Evolutionary conservation across 2,113 vertebrate species (phyloP).

Genomic region (Petaurus breviceps): DNA sequence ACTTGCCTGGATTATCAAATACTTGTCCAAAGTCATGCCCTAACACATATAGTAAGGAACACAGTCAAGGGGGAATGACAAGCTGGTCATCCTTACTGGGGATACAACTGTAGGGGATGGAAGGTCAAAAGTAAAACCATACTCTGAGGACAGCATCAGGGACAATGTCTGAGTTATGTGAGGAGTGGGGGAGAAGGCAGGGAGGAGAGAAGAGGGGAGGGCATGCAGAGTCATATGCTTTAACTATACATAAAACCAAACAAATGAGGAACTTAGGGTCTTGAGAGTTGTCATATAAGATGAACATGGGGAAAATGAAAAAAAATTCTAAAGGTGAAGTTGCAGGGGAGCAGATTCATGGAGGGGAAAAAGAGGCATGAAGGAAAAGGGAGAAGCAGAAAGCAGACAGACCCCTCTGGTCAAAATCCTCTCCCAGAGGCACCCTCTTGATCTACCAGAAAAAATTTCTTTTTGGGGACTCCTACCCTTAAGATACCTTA

Average conservation of each 20-base stretch:
- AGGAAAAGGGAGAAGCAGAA: slow-evolving; percentile 68
- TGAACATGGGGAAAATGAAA: slow-evolving; percentile 24
- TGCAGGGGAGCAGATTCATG: slow-evolving; percentile 58
- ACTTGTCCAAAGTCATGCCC: slow-evolving; percentile 70
- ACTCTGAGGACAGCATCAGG: slow-evolving; percentile 52
- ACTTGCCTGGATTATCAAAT: slow-evolving; percentile 67
- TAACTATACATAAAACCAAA: slow-evolving; percentile 50
- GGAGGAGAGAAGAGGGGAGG: background rate
- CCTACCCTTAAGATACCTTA: slow-evolving; percentile 6
- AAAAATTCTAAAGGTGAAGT: slow-evolving; percentile 59
- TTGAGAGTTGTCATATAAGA: slow-evolving; percentile 42
- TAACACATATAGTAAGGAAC: slow-evolving; percentile 59
- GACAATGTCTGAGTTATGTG: slow-evolving; percentile 21
- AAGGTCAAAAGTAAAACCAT: slow-evolving; percentile 50
- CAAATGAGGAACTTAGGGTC: slow-evolving; percentile 9
- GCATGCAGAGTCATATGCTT: background rate
- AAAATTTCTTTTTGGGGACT: background rate
- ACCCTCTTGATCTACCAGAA: slow-evolving; percentile 21
- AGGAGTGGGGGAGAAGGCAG: slow-evolving; percentile 5
- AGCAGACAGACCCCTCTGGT: slow-evolving; percentile 44
- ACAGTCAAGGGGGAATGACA: slow-evolving; percentile 64
- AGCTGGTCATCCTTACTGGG: slow-evolving; percentile 50
- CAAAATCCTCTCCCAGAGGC: slow-evolving; percentile 48
- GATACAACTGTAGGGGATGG: slow-evolving; percentile 44
- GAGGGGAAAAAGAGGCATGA: slow-evolving; percentile 57